Evolutionary conservation across 2,797 vertebrate species (phyloP).

Genomic region (Sciaenops ocellatus): DNA sequence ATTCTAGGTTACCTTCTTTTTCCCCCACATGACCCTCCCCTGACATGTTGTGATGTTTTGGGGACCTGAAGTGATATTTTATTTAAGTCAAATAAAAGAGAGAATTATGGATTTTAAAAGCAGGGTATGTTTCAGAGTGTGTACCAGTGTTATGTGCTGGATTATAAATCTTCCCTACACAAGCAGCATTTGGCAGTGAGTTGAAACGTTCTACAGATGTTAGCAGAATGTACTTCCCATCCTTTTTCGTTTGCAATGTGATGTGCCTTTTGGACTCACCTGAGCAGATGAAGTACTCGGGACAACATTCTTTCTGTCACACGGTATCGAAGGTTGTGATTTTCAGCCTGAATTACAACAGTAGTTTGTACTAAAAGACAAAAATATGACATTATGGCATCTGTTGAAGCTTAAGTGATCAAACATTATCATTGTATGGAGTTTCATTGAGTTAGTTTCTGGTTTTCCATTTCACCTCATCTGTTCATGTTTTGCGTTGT

Average conservation of each 20-base stretch:
- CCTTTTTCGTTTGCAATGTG: slow-evolving; percentile 13
- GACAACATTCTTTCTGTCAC: background rate
- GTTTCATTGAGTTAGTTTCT: background rate
- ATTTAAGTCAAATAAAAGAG: slow-evolving; percentile 72
- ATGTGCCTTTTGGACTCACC: slow-evolving; percentile 60
- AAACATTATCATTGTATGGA: background rate
- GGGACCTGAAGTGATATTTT: slow-evolving; percentile 59
- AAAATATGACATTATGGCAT: background rate
- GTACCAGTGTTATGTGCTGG: background rate
- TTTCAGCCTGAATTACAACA: background rate
- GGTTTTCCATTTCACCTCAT: slow-evolving; percentile 3
- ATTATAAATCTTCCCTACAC: background rate
- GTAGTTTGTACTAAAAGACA: background rate
- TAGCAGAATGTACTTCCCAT: background rate
- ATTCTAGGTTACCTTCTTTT: background rate
- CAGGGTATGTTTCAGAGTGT: slow-evolving; percentile 36
- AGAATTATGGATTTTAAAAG: slow-evolving; percentile 48
- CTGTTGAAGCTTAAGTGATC: background rate
- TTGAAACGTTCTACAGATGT: slow-evolving; percentile 11
- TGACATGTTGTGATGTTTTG: slow-evolving; percentile 29
- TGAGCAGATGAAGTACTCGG: background rate
- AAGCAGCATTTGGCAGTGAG: background rate
- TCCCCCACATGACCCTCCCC: slow-evolving; percentile 19
- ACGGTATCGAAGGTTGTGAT: background rate
- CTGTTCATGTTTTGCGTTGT: slow-evolving; percentile 25